Evolutionary conservation across 2,797 vertebrate genomes (phyloP).

Genomic region (Paguma larvata): DNA sequence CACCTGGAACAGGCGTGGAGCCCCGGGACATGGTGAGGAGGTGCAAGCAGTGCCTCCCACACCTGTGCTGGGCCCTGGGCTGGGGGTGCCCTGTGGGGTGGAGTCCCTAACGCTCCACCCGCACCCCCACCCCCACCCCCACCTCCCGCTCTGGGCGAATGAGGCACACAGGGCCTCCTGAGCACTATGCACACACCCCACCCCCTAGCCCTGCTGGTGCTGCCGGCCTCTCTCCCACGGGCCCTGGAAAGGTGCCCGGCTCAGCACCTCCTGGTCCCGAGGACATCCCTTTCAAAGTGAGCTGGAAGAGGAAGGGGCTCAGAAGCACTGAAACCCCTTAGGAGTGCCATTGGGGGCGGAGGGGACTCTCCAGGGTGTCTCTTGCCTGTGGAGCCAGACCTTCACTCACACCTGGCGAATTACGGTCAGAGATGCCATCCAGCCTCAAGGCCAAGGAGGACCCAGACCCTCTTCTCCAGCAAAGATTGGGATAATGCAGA

Average conservation of each 20-base stretch:
- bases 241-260: neutral
- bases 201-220: neutral
- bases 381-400: neutral
- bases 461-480: neutral
- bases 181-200: neutral
- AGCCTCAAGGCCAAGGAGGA: neutral
- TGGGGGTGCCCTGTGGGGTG: neutral
- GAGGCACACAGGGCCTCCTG: neutral
- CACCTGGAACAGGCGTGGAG: neutral
- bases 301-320: neutral
- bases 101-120: too few species aligned
- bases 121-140: too few species aligned
- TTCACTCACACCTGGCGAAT: too few species aligned
- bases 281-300: neutral
- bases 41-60: neutral
- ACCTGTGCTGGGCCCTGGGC: neutral
- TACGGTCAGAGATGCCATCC: neutral
- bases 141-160: fast-evolving
- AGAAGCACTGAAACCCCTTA: neutral
- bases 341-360: neutral
- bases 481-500: neutral
- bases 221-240: neutral
- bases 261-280: neutral
- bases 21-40: neutral
- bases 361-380: neutral